Conservation (phyloP, 2,888 invertebrate genomes). For the Sarcophaga subvicina region DNA sequence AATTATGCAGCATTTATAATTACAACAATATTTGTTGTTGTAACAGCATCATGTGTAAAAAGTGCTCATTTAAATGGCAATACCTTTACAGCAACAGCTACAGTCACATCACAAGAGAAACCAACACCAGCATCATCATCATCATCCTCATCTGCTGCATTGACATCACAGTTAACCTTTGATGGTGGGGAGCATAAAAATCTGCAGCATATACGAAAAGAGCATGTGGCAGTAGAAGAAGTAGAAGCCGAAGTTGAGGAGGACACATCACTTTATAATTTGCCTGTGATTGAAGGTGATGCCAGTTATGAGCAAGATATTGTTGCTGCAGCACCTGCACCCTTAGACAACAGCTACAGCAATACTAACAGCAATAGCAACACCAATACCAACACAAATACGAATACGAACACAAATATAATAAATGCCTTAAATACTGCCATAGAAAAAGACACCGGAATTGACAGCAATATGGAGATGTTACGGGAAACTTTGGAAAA, state of each 20-base stretch:
- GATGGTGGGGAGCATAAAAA: constrained; percentile 11
- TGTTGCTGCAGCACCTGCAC: not conserved
- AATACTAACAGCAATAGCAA: not conserved
- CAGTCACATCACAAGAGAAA: constrained; percentile 52
- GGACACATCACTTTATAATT: constrained; percentile 51
- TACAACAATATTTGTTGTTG: constrained; percentile 75
- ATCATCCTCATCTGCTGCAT: constrained; percentile 23
- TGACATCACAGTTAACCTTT: constrained; percentile 67
- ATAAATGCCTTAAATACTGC: constrained; percentile 68
- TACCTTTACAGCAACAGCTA: constrained; percentile 52
- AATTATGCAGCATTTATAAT: constrained; percentile 76
- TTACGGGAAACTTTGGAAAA: constrained; percentile 46
- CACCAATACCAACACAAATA: not conserved
- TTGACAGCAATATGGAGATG: constrained; percentile 33
- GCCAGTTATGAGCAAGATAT: not conserved
- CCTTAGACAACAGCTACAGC: not conserved
- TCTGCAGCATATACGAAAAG: constrained; percentile 41
- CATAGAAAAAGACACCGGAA: constrained; percentile 40
- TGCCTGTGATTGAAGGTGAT: constrained; percentile 53
- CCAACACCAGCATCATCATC: constrained; percentile 66
- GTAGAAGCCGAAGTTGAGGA: constrained; percentile 58
- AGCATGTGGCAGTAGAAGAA: constrained; percentile 32
- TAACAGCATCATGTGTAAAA: constrained; percentile 77
- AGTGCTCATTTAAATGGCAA: constrained; percentile 75
- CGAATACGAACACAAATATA: constrained; percentile 37